These are phyloP conservation scores for Drosophila baimaii DNA, from an alignment of 1,140 invertebrate species.

Conservation along the genomic window DNA sequence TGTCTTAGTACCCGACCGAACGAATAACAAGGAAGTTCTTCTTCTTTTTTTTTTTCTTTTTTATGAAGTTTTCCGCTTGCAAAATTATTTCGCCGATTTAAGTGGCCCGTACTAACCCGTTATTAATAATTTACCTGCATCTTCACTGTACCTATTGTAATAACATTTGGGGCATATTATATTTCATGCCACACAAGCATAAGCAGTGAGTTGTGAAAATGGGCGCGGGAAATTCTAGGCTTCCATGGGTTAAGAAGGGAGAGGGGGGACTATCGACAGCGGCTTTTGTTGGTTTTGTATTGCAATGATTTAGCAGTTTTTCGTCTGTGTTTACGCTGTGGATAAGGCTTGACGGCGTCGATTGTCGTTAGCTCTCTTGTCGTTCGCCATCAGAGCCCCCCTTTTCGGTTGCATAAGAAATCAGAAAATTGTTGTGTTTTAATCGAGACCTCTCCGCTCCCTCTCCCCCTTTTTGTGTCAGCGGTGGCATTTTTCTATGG, in stretches of 20 bases:
- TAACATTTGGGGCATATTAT: neutral
- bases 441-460: conserved; percentile 73
- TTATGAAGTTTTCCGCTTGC: too few species aligned
- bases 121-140: too few species aligned
- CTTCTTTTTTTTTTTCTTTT: too few species aligned
- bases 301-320: conserved; percentile 83
- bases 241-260: neutral
- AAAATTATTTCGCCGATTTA: too few species aligned
- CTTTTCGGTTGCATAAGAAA: conserved; percentile 71
- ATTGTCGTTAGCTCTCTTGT: conserved; percentile 48
- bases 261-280: conserved; percentile 18
- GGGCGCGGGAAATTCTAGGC: conserved; percentile 11
- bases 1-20: too few species aligned
- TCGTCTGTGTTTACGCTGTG: conserved; percentile 82
- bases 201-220: neutral
- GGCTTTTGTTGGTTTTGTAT: conserved; percentile 81
- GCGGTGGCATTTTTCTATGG: neutral
- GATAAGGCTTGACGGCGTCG: conserved; percentile 69
- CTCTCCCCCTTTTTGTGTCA: neutral
- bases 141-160: too few species aligned
- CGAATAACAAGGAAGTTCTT: too few species aligned
- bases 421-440: conserved; percentile 82
- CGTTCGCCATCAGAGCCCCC: conserved; percentile 17
- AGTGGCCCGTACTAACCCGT: too few species aligned
- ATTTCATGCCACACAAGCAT: conserved; percentile 10